Evolutionary conservation across 2,888 invertebrate genomes (phyloP), one percentile per base, ranked within the genome.

Genomic region (Chrysina gloriosa): DNA sequence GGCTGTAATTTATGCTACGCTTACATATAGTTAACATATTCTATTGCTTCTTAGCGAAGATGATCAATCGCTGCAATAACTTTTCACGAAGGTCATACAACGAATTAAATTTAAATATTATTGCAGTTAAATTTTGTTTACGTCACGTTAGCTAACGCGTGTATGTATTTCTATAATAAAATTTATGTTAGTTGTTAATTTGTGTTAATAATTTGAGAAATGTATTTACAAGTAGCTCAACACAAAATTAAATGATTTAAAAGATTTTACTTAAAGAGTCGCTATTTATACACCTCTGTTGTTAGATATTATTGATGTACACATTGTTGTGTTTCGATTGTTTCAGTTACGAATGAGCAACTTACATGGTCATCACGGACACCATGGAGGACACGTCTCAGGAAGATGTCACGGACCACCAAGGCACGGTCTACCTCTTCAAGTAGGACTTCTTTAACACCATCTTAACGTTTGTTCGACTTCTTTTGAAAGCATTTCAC

Each of bases 271-370:
- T 19, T 34, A 16, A 16, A 50, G 11, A 2, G 21, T 3, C 23
- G 4, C 2, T n/a, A 39, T 58, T 58, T 42, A 39, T 25, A 42
- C 42, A 52, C 19, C 31, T 31, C 31, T 21, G 19, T 19, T 31
- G 14, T 52, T 52, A 52, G 7, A 16, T 29, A 14, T 31, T 25
- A 52, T 54, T 54, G 19, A 31, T 14, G 11, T 16, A 34, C 2
- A 42, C 25, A 36, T 61, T 6, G 11, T 42, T 16, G 1, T 67
- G 27, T 72, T 85, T 83, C 78, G 84, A 85, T 78, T 86, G 79
- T 87, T 87, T 77, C 83, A 88, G 80, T 85, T 89, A 70, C 84
- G 88, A 77, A 86, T 88, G 80, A 87, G 87, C 79, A 84, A 84
- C 63, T 81, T 86, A 9, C 88, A 88, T 76, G 80, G 77, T 50